Evolutionary conservation across 2,113 vertebrate species (phyloP), one percentile per base, ranked within the genome.

Genomic region (Sceloporus tristichus): DNA sequence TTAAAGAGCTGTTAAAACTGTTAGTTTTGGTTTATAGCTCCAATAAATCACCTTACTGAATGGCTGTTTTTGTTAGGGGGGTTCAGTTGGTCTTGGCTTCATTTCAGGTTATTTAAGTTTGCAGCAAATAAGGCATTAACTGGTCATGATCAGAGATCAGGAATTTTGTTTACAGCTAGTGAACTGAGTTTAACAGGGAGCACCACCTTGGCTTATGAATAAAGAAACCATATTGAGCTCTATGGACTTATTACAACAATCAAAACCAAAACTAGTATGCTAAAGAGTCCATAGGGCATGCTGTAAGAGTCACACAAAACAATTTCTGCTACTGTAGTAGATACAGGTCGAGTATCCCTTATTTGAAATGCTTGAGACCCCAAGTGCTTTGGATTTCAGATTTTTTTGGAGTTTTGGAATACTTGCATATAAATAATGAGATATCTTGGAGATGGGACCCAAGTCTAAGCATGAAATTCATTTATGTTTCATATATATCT

Each of bases 1-100:
- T 94, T 95, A 94, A 94, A 93, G 91, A 86, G 53, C 91, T 92
- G 95, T 88, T 95, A 95, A 95, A 95, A 94, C 92, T 93, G 95
- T 95, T 95, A 93, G 92, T 89, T 95, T 96, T 91, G 85, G 85
- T 95, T 96, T 95, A 96, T 90, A 87, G 91, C 84, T 90, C 73
- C 1, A 94, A 85, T 96, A 96, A 96, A 94, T 96, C 94, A 94
- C 74, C 84, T 83, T 62, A 0, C 86, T 95, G 94, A 96, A 95
- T 94, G 89, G 92, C 84, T 89, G 89, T 94, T 94, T 88, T 96
- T 96, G 95, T 96, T 94, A 84, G 85, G 54, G 74, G 90, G 85
- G 89, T 87, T 94, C 94, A 95, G 95, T 91, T 94, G 85, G 92
- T 93, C 91, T 94, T 95, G 94, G 95, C 92, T 94, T 94, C 91